These are phyloP conservation scores for Brachypodius melanocephalos DNA, from an alignment of 2,113 vertebrate genomes.

Conservation along the genomic window DNA sequence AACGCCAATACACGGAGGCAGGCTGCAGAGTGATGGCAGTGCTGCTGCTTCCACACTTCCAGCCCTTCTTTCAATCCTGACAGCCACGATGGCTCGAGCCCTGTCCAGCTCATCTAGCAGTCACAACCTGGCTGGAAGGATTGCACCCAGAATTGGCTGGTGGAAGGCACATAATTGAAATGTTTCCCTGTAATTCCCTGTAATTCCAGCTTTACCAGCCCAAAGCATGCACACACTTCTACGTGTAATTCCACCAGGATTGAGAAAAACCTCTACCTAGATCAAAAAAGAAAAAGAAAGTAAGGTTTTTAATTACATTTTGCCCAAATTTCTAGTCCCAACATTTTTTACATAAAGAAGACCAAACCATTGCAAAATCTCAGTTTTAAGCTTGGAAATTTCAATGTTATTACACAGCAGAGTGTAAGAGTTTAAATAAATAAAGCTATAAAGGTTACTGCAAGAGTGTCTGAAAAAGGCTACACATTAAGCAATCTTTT, in stretches of 20 bases:
- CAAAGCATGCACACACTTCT: background rate
- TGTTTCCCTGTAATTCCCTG: background rate
- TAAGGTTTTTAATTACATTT: background rate
- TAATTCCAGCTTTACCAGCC: background rate
- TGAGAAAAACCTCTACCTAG: background rate
- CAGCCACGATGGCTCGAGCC: background rate
- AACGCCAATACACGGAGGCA: conserved; percentile 19
- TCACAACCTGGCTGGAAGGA: conserved; percentile 30
- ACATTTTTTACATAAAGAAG: background rate
- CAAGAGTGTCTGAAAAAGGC: background rate
- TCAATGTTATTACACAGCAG: background rate
- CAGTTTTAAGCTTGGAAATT: background rate
- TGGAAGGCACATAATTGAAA: background rate
- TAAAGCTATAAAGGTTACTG: background rate
- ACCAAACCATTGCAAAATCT: background rate
- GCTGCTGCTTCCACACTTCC: background rate
- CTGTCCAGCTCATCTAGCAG: background rate
- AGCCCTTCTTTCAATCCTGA: background rate
- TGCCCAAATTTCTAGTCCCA: background rate
- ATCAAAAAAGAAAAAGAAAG: background rate
- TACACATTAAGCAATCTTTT: background rate
- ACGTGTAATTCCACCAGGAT: background rate
- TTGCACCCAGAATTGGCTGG: background rate
- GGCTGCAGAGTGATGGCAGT: background rate
- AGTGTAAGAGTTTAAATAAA: background rate